These are phyloP conservation scores for Euleptes europaea DNA, from an alignment of 2,113 vertebrate genomes.

Conservation along the genomic window DNA sequence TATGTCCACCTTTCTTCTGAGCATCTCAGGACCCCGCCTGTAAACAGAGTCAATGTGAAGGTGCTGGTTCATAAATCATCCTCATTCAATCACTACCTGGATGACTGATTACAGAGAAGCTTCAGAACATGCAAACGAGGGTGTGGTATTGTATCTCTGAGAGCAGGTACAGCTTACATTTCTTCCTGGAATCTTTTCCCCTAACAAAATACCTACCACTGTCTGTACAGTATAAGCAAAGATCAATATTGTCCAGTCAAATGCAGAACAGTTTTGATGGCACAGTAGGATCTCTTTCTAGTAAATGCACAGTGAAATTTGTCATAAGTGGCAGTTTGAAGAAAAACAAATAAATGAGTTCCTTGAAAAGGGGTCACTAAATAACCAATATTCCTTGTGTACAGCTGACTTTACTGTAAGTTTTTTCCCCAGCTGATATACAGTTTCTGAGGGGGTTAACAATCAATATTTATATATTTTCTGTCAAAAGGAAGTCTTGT, in stretches of 20 bases:
- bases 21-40: too few relatives aligned
- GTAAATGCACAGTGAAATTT: background rate
- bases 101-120: background rate
- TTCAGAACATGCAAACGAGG: background rate
- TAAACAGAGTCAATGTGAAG: too few relatives aligned
- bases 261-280: background rate
- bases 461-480: slow-evolving; percentile 35
- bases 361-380: background rate
- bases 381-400: background rate
- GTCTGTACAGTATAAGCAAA: background rate
- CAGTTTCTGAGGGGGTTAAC: slow-evolving; percentile 5
- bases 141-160: background rate
- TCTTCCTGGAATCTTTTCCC: background rate
- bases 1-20: too few relatives aligned
- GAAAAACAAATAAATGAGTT: background rate
- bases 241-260: background rate
- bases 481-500: slow-evolving; percentile 27
- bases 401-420: background rate
- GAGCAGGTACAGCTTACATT: background rate
- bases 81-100: background rate
- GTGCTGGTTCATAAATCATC: background rate
- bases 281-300: background rate
- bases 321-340: background rate
- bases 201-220: background rate
- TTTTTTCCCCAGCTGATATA: background rate